These are phyloP conservation scores for Limnephilus auricula DNA, from an alignment of 2,888 invertebrate genomes.

Conservation along the genomic window DNA sequence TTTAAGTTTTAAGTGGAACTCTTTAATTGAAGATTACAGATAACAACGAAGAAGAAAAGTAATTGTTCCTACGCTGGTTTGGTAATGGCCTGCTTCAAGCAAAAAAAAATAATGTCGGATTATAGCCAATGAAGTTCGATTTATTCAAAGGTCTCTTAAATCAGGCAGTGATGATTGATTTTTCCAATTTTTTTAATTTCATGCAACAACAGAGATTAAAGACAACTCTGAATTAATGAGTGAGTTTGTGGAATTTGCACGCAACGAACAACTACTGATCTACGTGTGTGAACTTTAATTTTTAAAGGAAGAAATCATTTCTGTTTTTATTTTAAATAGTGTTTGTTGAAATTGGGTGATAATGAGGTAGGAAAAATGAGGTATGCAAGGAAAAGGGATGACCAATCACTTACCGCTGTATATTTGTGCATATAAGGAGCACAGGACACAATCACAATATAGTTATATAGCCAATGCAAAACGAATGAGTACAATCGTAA, in stretches of 20 bases:
- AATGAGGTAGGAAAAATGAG: too few species aligned
- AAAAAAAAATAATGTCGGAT: not conserved
- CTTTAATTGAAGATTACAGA: conserved; percentile 32
- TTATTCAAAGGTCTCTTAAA: not conserved
- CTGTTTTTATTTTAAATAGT: too few species aligned
- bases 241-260: not conserved
- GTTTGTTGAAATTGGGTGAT: too few species aligned
- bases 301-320: too few species aligned
- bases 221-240: not conserved
- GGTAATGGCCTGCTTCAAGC: not conserved
- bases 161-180: not conserved
- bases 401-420: too few species aligned
- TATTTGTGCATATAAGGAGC: too few species aligned
- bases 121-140: not conserved
- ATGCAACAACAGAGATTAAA: not conserved
- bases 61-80: not conserved
- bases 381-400: too few species aligned
- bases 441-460: too few species aligned
- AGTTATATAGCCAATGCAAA: too few species aligned
- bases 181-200: not conserved
- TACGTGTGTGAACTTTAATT: not conserved
- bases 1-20: not conserved
- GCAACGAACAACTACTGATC: not conserved
- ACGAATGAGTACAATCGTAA: too few species aligned
- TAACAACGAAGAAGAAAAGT: conserved; percentile 6